Evolutionary conservation across 1,140 invertebrate genomes (phyloP).

Genomic region (Drosophila nebulosa): DNA sequence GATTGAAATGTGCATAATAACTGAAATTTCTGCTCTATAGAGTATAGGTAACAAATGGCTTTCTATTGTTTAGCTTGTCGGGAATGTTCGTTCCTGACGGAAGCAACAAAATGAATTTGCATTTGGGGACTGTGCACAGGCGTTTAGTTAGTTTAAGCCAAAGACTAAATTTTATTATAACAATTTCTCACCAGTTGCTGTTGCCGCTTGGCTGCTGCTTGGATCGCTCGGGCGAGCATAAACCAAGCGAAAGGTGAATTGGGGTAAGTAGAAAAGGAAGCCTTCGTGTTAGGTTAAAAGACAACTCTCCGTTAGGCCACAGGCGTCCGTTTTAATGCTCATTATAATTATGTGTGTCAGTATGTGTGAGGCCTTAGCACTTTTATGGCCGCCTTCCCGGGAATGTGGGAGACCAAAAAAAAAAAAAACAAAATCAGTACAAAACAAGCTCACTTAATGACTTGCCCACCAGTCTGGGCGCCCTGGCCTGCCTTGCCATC

Average conservation of each 20-base stretch:
- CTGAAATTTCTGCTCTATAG: background rate
- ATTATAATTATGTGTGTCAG: conserved; percentile 62
- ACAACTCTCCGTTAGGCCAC: conserved; percentile 46
- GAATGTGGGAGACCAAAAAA: background rate
- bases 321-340: conserved; percentile 66
- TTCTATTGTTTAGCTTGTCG: conserved; percentile 13
- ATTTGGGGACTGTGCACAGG: conserved; percentile 8
- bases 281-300: conserved; percentile 14
- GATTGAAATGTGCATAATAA: background rate
- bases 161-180: conserved; percentile 30
- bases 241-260: conserved; percentile 10
- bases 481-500: conserved; percentile 30
- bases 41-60: conserved; percentile 14
- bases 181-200: conserved; percentile 24
- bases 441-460: conserved; percentile 77
- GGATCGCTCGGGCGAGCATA: background rate
- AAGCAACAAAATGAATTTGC: conserved; percentile 43
- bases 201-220: too few relatives aligned
- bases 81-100: conserved; percentile 20
- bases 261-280: background rate
- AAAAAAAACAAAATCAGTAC: conserved; percentile 55
- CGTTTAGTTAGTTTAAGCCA: conserved; percentile 29
- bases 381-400: conserved; percentile 63
- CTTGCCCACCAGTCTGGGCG: conserved; percentile 51
- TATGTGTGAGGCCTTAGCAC: conserved; percentile 29